Evolutionary conservation across 2,888 invertebrate species (phyloP).

Genomic region (Lasioglossum villosulum): DNA sequence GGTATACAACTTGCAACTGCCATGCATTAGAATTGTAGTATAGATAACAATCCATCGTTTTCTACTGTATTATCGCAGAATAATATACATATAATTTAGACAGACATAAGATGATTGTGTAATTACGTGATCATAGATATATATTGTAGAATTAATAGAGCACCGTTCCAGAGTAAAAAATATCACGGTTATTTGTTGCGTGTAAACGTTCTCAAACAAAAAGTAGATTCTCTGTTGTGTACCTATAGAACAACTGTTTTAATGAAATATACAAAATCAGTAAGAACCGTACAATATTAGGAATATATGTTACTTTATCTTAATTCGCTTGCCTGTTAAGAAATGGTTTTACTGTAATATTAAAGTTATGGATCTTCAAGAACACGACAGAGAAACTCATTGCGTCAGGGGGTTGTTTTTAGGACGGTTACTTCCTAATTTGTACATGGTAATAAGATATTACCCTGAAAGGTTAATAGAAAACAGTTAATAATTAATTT

Average conservation of each 20-base stretch:
- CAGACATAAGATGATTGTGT: slow-evolving; percentile 39
- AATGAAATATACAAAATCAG: background rate
- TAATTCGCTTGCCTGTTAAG: background rate
- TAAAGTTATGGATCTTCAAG: background rate
- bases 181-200: slow-evolving; percentile 43
- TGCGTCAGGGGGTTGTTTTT: slow-evolving; percentile 14
- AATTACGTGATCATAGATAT: slow-evolving; percentile 51
- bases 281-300: background rate
- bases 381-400: slow-evolving; percentile 27
- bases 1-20: slow-evolving; percentile 14
- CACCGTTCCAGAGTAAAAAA: slow-evolving; percentile 57
- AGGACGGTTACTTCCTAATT: slow-evolving; percentile 42
- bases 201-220: slow-evolving; percentile 24
- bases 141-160: slow-evolving; percentile 56
- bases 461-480: slow-evolving; percentile 10
- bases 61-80: slow-evolving; percentile 38
- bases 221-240: slow-evolving; percentile 33
- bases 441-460: slow-evolving; percentile 34
- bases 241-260: background rate
- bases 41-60: slow-evolving; percentile 54
- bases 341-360: background rate
- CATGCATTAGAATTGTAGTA: slow-evolving; percentile 32
- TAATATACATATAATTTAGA: slow-evolving; percentile 23
- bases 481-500: slow-evolving; percentile 33
- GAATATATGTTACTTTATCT: background rate